A percentile compares a stretch with the other conserved stretches of the same genome.
Conservation (phyloP, 2,113 vertebrate genomes). For the Myiozetetes cayanensis region DNA sequence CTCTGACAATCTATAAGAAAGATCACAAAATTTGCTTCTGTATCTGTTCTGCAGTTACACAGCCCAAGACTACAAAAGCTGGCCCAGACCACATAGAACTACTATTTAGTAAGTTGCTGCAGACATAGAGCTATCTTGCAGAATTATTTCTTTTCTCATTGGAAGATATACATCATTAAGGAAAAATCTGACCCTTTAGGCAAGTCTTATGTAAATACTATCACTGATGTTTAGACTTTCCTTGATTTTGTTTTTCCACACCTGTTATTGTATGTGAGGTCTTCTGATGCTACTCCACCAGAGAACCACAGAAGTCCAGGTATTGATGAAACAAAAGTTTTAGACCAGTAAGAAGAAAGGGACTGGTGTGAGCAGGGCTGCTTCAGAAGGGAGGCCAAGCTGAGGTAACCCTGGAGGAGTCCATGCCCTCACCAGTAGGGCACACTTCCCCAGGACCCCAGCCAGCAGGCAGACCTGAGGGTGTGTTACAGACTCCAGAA, state of each 20-base stretch:
- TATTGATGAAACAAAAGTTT: not conserved
- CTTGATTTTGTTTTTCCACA: not conserved
- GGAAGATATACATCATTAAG: not conserved
- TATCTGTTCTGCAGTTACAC: not conserved
- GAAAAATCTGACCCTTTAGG: not conserved
- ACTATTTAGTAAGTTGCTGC: not conserved
- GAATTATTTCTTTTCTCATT: not conserved
- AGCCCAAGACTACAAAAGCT: not conserved
- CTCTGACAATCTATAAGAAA: not conserved
- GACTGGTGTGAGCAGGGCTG: rapidly evolving
- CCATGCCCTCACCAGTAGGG: not conserved
- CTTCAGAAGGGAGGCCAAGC: not conserved
- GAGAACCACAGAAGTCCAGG: not conserved
- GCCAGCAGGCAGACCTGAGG: not conserved
- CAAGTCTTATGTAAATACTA: not conserved
- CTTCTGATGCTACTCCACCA: not conserved
- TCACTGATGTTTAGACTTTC: not conserved
- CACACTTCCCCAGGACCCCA: not conserved
- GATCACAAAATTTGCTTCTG: not conserved
- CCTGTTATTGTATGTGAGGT: rapidly evolving
- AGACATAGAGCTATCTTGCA: not conserved
- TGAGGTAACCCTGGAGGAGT: not conserved
- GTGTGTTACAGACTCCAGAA: not conserved
- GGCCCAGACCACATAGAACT: not conserved
- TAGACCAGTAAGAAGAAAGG: not conserved